Evolutionary conservation across 2,888 invertebrate species (phyloP).

Genomic region (Zonitis immaculata): DNA sequence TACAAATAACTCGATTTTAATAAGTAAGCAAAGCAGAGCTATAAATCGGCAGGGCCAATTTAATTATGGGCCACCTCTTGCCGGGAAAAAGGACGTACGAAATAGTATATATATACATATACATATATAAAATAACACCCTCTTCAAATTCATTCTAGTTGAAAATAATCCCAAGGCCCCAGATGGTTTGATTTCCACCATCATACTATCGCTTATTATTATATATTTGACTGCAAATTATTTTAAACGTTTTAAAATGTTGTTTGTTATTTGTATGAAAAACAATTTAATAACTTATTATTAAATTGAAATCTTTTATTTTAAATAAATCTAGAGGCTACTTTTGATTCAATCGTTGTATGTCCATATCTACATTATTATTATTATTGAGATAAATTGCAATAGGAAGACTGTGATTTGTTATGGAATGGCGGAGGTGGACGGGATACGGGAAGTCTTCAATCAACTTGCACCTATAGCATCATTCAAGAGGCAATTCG

Average conservation of each 20-base stretch:
- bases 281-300: conserved; percentile 24
- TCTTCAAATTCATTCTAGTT: background rate
- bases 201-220: background rate
- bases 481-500: conserved; percentile 17
- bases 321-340: too few species aligned
- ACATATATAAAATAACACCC: background rate
- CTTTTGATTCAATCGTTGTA: too few species aligned
- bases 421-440: conserved; percentile 37
- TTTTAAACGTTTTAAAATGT: conserved; percentile 8
- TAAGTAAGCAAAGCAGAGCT: conserved; percentile 36
- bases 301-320: too few species aligned
- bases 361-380: too few species aligned
- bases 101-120: too few species aligned
- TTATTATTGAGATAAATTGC: conserved; percentile 43
- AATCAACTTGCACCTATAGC: conserved; percentile 32
- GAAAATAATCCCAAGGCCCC: conserved; percentile 12
- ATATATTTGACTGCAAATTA: conserved; percentile 7
- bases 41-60: conserved; percentile 41
- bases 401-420: conserved; percentile 42
- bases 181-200: conserved; percentile 14
- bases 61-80: conserved; percentile 23
- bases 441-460: conserved; percentile 42
- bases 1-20: conserved; percentile 48
- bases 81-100: background rate
- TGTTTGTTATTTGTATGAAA: too few species aligned